Evolutionary conservation across 2,797 vertebrate genomes (phyloP), one percentile per base, ranked within the genome.

Genomic region (Diplodus puntazzo): DNA sequence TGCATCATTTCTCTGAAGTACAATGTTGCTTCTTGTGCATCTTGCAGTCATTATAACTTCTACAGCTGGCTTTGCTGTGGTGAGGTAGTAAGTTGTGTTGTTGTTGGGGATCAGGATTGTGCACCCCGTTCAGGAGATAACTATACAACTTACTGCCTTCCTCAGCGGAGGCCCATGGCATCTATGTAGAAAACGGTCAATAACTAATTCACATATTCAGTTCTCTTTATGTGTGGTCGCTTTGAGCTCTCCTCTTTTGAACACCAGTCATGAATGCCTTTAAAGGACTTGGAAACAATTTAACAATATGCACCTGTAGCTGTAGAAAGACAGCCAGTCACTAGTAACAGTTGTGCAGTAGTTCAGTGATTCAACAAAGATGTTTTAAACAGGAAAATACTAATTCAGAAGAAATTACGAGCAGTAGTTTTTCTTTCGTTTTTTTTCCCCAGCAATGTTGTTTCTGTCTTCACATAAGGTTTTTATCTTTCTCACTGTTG

Each of bases 21-120:
- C 1, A 52, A 11, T 77, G 11, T 77, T 79, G 16, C 4, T 46
- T 78, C 7, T 23, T 55, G 17, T 75, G 17, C 54, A 4, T 68
- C 4, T 17, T 83, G 20, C 42, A 25, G 67, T 80, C 2, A 18
- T 52, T 67, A 42, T 10, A 42, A 75, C 64, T 62, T 55, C 49
- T 76, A 27, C 30, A 63, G 61, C 46, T 73, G 90, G 88, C 90
- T 93, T 72, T 92, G 93, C 86, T 91, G 90, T 93, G 95, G 95
- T 97, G 97, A 98, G 97, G 97, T 98, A 98, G 97, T 98, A 97
- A 97, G 97, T 98, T 98, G 97, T 98, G 97, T 98, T 97, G 96
- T 98, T 97, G 96, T 96, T 96, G 96, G 97, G 96, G 96, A 95
- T 95, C 92, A 95, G 92, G 94, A 95, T 96, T 96, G 92, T 93